Percentiles rank a stretch among this genome's conserved stretches.
These are phyloP conservation scores for Alca torda DNA, from an alignment of 2,797 vertebrate genomes.

Conservation along the genomic window DNA sequence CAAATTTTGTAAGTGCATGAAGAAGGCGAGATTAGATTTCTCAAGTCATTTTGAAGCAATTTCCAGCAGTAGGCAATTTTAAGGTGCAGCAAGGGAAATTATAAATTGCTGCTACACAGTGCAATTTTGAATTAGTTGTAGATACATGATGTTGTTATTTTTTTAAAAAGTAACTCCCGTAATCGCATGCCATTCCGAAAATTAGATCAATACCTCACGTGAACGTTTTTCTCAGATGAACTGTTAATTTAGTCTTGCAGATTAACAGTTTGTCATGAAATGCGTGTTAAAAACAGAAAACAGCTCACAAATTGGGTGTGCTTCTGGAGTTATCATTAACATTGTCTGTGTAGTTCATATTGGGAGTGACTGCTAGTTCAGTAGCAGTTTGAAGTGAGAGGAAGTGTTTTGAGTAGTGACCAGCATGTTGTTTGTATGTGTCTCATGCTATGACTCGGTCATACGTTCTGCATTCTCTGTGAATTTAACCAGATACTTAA, in stretches of 20 bases:
- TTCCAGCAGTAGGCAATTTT: neutral
- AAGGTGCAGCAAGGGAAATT: neutral
- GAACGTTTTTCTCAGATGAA: neutral
- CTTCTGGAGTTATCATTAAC: neutral
- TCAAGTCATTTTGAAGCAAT: neutral
- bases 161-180: neutral
- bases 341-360: neutral
- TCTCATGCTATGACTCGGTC: neutral
- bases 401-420: neutral
- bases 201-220: neutral
- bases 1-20: neutral
- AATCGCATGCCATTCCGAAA: neutral
- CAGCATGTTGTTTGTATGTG: neutral
- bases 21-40: neutral
- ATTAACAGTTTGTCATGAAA: neutral
- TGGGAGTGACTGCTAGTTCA: neutral
- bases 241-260: neutral
- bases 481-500: neutral
- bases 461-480: neutral
- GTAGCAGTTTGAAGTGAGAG: neutral
- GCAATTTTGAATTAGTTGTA: neutral
- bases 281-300: neutral
- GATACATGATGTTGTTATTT: neutral
- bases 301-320: neutral
- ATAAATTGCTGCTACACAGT: neutral